Evolutionary conservation across 2,888 invertebrate genomes (phyloP).

Genomic region (Ornithoptera priamus): DNA sequence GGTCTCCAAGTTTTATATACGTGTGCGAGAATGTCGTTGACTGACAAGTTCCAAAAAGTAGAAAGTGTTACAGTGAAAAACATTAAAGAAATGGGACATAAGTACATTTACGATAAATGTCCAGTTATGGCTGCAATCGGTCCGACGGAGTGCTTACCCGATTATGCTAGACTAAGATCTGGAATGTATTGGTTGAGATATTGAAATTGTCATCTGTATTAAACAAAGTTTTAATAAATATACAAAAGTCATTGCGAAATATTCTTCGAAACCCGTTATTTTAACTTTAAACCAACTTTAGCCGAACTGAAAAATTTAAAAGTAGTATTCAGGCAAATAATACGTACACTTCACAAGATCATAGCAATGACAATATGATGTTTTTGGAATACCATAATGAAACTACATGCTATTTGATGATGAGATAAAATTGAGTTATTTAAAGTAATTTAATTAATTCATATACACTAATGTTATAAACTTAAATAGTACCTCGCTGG

Average conservation of each 20-base stretch:
- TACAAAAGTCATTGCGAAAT: too few species aligned
- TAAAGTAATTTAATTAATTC: too few species aligned
- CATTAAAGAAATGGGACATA: constrained; percentile 41
- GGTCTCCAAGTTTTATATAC: constrained; percentile 56
- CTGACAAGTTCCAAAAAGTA: constrained; percentile 31
- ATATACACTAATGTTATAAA: too few species aligned
- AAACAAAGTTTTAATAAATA: neutral
- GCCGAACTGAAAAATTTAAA: too few species aligned
- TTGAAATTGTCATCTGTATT: constrained; percentile 34
- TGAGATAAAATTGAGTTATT: too few species aligned
- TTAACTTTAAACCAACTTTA: neutral
- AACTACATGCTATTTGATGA: too few species aligned
- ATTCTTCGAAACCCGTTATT: neutral
- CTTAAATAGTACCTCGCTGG: too few species aligned
- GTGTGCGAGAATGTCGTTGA: constrained; percentile 42
- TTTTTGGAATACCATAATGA: too few species aligned
- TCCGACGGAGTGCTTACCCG: constrained; percentile 63
- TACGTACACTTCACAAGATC: too few species aligned
- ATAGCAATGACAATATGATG: too few species aligned
- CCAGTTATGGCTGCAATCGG: constrained; percentile 68
- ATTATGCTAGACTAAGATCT: constrained; percentile 57
- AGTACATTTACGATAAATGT: constrained; percentile 64
- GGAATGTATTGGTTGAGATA: constrained; percentile 63
- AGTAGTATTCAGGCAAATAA: too few species aligned
- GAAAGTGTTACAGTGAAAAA: constrained; percentile 25